Evolutionary conservation across 2,797 vertebrate species (phyloP).

Genomic region (Sphaeramia orbicularis): DNA sequence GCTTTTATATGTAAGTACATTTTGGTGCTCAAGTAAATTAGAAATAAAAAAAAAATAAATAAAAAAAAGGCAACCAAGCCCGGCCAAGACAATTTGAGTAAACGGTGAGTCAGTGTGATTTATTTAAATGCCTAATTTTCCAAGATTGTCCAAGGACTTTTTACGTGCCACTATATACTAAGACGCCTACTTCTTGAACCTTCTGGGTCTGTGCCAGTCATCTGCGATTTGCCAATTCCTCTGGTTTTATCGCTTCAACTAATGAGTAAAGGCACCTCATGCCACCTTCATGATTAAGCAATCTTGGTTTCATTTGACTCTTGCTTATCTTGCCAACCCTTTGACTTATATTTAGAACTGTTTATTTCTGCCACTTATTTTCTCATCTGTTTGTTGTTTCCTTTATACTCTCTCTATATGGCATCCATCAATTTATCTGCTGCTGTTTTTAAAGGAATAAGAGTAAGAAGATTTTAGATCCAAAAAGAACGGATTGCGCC

Average conservation of each 20-base stretch:
- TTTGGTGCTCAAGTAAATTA: slow-evolving; percentile 30
- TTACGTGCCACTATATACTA: not conserved
- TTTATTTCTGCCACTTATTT: not conserved
- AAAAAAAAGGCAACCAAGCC: not conserved
- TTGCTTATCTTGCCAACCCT: slow-evolving; percentile 12
- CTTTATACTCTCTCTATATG: not conserved
- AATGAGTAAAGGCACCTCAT: slow-evolving; percentile 19
- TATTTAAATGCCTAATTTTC: slow-evolving; percentile 39
- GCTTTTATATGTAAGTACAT: slow-evolving; percentile 41
- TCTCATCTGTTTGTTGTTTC: not conserved
- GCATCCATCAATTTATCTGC: not conserved
- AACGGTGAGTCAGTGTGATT: slow-evolving; percentile 30
- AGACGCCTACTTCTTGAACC: not conserved
- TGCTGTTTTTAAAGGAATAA: slow-evolving; percentile 3
- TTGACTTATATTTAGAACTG: slow-evolving; percentile 4
- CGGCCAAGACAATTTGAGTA: not conserved
- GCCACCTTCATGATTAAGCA: not conserved
- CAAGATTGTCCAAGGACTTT: slow-evolving; percentile 27
- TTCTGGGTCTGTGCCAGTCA: not conserved
- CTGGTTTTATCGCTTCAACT: slow-evolving; percentile 16
- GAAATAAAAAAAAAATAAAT: slow-evolving; percentile 7
- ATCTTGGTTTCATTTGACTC: not conserved
- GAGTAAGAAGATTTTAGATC: too few species aligned
- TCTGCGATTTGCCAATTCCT: slow-evolving; percentile 10
- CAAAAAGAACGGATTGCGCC: too few species aligned